These are phyloP conservation scores for Trilocha varians DNA, from an alignment of 2,888 invertebrate genomes.

Conservation along the genomic window DNA sequence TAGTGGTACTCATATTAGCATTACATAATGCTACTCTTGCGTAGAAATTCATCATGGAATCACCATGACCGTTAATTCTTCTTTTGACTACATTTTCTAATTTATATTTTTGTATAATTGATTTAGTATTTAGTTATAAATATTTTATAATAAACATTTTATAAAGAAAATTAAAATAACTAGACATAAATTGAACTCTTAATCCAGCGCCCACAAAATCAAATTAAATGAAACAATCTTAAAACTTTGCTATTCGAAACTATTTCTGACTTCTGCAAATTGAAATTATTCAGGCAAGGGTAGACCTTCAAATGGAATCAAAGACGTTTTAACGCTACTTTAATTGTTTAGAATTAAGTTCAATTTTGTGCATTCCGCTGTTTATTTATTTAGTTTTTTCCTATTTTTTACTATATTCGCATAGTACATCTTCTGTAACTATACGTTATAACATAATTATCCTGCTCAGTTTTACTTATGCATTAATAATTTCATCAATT, in stretches of 20 bases:
- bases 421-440: background rate
- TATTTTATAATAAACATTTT: no score
- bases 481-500: no score
- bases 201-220: constrained; percentile 29
- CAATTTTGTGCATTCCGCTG: background rate
- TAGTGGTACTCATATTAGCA: background rate
- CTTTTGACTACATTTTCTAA: background rate
- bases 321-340: constrained; percentile 43
- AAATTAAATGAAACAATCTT: constrained; percentile 46
- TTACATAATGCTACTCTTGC: no score
- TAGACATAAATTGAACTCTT: background rate
- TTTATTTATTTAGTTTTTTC: background rate
- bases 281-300: constrained; percentile 52
- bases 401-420: background rate
- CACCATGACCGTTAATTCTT: background rate
- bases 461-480: background rate
- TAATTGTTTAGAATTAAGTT: constrained; percentile 1
- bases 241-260: constrained; percentile 48
- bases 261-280: constrained; percentile 50
- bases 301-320: no score
- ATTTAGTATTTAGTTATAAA: no score
- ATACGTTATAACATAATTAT: background rate
- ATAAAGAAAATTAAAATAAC: background rate
- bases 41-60: background rate
- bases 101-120: no score